A percentile compares a stretch with the other conserved stretches of the same genome.
Conservation (phyloP, 2,888 invertebrate species). For the Nomada ferruginata region DNA sequence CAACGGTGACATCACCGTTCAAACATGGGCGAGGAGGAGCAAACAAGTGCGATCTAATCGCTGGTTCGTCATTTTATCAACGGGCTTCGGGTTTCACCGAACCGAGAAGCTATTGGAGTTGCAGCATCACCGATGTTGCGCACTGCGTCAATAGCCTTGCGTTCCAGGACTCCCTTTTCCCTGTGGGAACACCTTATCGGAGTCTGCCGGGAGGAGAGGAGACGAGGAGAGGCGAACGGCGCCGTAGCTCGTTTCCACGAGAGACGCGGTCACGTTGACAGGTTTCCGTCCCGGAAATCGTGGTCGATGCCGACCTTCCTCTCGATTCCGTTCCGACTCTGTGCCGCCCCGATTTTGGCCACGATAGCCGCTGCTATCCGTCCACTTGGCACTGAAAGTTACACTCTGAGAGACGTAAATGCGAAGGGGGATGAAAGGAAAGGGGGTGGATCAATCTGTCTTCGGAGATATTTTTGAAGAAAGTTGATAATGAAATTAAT, state of each 20-base stretch:
- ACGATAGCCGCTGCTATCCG: too few species aligned
- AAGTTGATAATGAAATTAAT: too few species aligned
- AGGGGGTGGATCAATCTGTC: too few species aligned
- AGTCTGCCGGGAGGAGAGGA: too few species aligned
- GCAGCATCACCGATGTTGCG: constrained; percentile 70
- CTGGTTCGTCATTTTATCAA: constrained; percentile 74
- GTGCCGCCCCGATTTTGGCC: too few species aligned
- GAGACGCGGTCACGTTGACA: constrained; percentile 40
- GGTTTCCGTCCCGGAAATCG: constrained; percentile 56
- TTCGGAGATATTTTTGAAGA: too few species aligned
- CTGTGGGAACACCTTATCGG: constrained; percentile 47
- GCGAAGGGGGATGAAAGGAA: too few species aligned
- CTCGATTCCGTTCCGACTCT: not conserved
- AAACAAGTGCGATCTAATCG: constrained; percentile 82
- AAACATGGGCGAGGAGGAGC: constrained; percentile 81
- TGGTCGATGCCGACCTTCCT: constrained; percentile 38
- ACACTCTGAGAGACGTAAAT: too few species aligned
- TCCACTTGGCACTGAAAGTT: too few species aligned
- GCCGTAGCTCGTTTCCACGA: constrained; percentile 12
- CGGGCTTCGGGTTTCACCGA: constrained; percentile 38
- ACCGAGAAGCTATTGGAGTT: constrained; percentile 65
- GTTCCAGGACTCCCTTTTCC: constrained; percentile 26
- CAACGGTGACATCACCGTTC: constrained; percentile 79
- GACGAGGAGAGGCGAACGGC: not conserved
- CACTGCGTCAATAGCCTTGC: not conserved